A percentile compares a stretch with the other conserved stretches of the same genome.
phyloP scores from a whole-genome alignment of 2,113 vertebrate genomes.

The Noctilio leporinus region DNA sequence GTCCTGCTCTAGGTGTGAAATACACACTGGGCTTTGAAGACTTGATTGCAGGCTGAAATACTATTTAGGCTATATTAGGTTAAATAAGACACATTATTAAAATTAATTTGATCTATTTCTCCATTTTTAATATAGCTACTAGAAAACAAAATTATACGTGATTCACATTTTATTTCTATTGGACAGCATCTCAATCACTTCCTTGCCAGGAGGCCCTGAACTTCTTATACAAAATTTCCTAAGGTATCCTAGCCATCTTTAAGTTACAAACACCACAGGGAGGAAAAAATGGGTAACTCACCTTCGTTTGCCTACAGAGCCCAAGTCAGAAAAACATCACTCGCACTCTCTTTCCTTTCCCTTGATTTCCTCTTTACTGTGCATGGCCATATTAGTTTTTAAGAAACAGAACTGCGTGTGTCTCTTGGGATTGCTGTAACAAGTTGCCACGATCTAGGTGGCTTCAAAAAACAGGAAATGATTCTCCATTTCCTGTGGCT shows the following conservation, averaged over 20 bases:
- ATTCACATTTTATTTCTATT: neutral
- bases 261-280: neutral
- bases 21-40: neutral
- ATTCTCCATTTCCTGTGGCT: neutral
- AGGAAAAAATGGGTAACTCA: neutral
- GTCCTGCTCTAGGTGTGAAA: neutral
- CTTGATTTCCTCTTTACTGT: neutral
- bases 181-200: neutral
- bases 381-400: neutral
- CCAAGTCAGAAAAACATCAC: neutral
- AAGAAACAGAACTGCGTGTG: neutral
- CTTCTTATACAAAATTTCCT: neutral
- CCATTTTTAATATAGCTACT: neutral
- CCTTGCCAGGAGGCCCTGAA: neutral
- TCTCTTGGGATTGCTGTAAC: neutral
- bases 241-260: neutral
- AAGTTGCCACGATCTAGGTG: neutral
- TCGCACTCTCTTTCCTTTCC: too few species aligned
- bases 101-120: neutral
- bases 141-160: neutral
- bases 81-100: neutral
- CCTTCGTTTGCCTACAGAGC: neutral
- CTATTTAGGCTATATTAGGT: neutral
- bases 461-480: neutral
- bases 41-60: neutral